Percentiles rank a stretch among this genome's conserved stretches.
Evolutionary conservation across 2,888 invertebrate genomes (phyloP).

Genomic region (Chelonus formosanus): DNA sequence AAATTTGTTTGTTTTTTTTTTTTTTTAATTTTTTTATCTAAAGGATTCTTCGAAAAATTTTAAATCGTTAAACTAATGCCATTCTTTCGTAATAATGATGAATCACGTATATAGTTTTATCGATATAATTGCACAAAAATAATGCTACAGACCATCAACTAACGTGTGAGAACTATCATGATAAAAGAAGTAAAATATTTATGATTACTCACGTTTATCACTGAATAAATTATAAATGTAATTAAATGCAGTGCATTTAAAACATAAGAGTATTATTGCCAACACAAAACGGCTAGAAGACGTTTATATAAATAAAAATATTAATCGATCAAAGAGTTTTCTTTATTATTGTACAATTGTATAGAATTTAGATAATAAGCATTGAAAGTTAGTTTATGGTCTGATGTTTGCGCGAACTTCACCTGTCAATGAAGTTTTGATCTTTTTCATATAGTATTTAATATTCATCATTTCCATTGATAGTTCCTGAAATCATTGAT

Average conservation of each 20-base stretch:
- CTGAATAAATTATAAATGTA: slow-evolving; percentile 35
- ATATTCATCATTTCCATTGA: no score
- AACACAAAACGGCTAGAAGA: slow-evolving; percentile 27
- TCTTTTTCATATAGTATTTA: no score
- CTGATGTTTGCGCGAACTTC: slow-evolving; percentile 43
- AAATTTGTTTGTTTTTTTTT: slow-evolving; percentile 13
- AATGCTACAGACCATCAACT: slow-evolving; percentile 61
- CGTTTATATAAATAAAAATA: slow-evolving; percentile 32
- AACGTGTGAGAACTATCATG: slow-evolving; percentile 48
- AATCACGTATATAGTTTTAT: slow-evolving; percentile 35
- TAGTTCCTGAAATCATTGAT: no score
- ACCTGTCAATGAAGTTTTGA: no score
- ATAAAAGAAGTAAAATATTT: slow-evolving; percentile 22
- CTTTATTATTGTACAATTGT: slow-evolving; percentile 59
- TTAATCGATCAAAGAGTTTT: slow-evolving; percentile 37
- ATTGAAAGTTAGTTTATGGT: slow-evolving; percentile 62
- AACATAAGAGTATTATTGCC: slow-evolving; percentile 37
- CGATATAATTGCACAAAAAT: slow-evolving; percentile 45
- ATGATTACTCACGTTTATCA: slow-evolving; percentile 5
- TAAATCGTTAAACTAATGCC: slow-evolving; percentile 14
- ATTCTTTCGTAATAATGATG: slow-evolving; percentile 25
- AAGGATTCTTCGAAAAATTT: not conserved
- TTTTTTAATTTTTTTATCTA: not conserved
- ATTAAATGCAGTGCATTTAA: slow-evolving; percentile 42
- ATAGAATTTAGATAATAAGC: slow-evolving; percentile 59